Conservation (phyloP, 2,888 invertebrate species). For the Mythimna albipuncta region DNA sequence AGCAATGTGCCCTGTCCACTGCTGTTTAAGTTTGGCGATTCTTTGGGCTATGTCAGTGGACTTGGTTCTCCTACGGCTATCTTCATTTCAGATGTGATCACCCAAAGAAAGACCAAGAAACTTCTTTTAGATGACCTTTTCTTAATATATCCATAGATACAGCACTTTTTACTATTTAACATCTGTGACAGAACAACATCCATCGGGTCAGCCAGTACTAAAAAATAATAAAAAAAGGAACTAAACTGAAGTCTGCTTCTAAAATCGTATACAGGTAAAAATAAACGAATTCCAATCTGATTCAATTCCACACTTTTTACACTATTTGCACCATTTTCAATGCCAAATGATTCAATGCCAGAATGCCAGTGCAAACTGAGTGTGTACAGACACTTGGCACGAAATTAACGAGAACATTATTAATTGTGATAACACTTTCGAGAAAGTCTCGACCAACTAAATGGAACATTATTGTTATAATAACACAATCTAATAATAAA, state of each 20-base stretch:
- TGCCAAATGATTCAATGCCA: slow-evolving; percentile 56
- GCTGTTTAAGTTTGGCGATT: too few species aligned
- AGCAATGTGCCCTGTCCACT: too few species aligned
- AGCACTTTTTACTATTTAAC: too few species aligned
- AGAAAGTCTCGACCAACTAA: slow-evolving; percentile 44
- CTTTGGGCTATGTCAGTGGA: too few species aligned
- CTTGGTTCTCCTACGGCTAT: too few species aligned
- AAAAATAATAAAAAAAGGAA: slow-evolving; percentile 6
- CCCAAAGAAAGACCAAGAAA: too few species aligned
- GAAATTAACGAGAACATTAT: slow-evolving; percentile 46
- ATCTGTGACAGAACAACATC: too few species aligned
- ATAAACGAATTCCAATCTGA: slow-evolving; percentile 36
- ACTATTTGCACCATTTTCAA: slow-evolving; percentile 50
- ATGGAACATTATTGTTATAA: slow-evolving; percentile 26
- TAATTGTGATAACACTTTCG: slow-evolving; percentile 48
- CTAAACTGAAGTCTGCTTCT: neutral
- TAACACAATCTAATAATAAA: slow-evolving; percentile 38
- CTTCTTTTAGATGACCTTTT: too few species aligned
- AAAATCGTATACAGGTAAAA: slow-evolving; percentile 25
- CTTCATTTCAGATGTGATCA: too few species aligned
- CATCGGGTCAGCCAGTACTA: too few species aligned
- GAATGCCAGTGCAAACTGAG: slow-evolving; percentile 43
- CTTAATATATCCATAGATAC: too few species aligned
- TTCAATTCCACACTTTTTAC: slow-evolving; percentile 23
- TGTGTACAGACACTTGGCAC: slow-evolving; percentile 54